Percentiles rank a stretch among this genome's conserved stretches.
These are phyloP conservation scores for Pristionchus exspectatus DNA, from an alignment of 2,888 invertebrate genomes.

Conservation along the genomic window DNA sequence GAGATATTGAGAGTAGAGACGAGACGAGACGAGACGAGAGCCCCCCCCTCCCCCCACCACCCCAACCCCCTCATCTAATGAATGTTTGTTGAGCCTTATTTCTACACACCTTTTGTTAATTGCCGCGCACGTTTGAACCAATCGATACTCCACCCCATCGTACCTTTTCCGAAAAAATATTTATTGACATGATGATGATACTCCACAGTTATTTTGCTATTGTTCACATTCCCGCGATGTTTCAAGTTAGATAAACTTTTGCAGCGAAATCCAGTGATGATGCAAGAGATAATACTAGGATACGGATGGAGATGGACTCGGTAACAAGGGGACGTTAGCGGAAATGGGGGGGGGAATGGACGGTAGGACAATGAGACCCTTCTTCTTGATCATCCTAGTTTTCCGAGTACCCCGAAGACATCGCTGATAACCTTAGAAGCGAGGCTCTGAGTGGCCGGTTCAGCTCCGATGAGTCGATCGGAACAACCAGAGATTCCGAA, in stretches of 20 bases:
- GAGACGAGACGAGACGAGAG: not conserved
- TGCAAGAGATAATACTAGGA: no score
- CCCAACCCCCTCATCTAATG: not conserved
- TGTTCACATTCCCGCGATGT: constrained; percentile 5
- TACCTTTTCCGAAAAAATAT: not conserved
- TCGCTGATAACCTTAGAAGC: constrained; percentile 8
- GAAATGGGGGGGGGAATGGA: not conserved
- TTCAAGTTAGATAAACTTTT: constrained; percentile 7
- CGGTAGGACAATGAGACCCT: no score
- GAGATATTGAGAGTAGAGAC: not conserved
- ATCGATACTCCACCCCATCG: not conserved
- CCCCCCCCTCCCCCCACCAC: not conserved
- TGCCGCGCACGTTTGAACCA: not conserved
- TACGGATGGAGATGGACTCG: no score
- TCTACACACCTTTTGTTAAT: not conserved
- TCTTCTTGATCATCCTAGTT: not conserved
- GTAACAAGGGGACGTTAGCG: not conserved
- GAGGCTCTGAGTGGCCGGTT: not conserved
- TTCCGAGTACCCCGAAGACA: not conserved
- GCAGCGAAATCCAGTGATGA: not conserved
- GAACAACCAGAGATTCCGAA: constrained; percentile 32
- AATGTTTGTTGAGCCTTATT: not conserved
- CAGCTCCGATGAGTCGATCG: not conserved
- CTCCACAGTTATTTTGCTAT: not conserved
- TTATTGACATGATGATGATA: constrained; percentile 12